Percentiles rank a stretch among this genome's conserved stretches.
Evolutionary conservation across 1,140 invertebrate genomes (phyloP).

Genomic region (Argopecten irradians): DNA sequence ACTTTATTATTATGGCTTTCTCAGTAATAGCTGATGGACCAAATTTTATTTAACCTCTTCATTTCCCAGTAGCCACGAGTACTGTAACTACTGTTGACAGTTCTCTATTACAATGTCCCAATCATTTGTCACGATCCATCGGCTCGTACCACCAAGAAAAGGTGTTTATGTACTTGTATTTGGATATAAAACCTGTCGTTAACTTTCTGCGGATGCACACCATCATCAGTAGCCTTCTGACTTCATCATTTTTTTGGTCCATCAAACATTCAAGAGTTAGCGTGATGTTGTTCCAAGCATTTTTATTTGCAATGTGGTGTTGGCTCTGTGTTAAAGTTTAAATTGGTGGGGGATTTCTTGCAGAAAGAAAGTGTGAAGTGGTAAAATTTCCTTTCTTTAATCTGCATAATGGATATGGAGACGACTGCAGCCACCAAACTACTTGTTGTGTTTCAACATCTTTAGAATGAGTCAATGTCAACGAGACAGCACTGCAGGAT

Average conservation of each 20-base stretch:
- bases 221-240: not conserved
- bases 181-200: not conserved
- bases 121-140: not conserved
- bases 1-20: not conserved
- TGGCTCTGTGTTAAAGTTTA: not conserved
- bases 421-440: not conserved
- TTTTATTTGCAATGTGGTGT: not conserved
- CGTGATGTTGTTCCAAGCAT: not conserved
- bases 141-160: not conserved
- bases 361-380: not conserved
- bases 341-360: not conserved
- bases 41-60: not conserved
- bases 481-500: not conserved
- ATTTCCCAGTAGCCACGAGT: not conserved
- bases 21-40: not conserved
- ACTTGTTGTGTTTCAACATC: too few species aligned
- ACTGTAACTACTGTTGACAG: not conserved
- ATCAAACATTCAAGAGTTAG: slow-evolving; percentile 3
- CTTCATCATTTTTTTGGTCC: not conserved
- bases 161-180: not conserved
- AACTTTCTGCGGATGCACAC: not conserved
- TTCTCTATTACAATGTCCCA: not conserved
- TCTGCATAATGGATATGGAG: not conserved
- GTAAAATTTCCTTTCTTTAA: slow-evolving; percentile 11
- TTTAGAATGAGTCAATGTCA: not conserved